Conservation (phyloP, 2,888 invertebrate genomes). For the Isotomurus palustris region DNA sequence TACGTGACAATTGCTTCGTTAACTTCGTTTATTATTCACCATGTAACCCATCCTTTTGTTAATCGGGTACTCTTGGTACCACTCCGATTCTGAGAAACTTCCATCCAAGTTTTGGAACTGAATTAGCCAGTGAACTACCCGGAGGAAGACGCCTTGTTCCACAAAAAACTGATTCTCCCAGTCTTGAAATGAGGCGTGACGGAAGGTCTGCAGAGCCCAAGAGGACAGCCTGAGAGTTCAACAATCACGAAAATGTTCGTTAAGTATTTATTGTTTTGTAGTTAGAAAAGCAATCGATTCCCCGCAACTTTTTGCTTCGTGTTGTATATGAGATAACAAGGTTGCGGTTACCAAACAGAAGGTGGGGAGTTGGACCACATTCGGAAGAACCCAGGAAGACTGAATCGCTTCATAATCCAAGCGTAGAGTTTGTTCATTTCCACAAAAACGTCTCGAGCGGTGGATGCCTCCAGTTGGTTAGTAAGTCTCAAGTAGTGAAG, state of each 20-base stretch:
- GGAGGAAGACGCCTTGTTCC: conserved; percentile 51
- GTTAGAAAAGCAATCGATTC: too few species aligned
- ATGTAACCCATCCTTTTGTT: conserved; percentile 45
- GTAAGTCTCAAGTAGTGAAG: conserved; percentile 56
- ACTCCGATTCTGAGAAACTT: conserved; percentile 46
- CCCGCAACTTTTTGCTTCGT: too few species aligned
- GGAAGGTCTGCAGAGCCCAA: conserved; percentile 53
- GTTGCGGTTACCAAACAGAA: conserved; percentile 53
- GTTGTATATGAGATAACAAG: too few species aligned
- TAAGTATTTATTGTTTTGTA: too few species aligned
- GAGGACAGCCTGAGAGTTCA: conserved; percentile 53
- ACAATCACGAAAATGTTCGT: too few species aligned
- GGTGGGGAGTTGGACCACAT: conserved; percentile 50
- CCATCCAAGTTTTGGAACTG: conserved; percentile 49
- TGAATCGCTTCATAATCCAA: conserved; percentile 49
- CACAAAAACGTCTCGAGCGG: conserved; percentile 50
- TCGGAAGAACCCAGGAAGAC: conserved; percentile 49
- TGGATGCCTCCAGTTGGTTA: conserved; percentile 52
- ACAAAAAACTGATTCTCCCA: conserved; percentile 57
- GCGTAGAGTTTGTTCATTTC: conserved; percentile 49
- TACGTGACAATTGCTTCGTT: too few species aligned
- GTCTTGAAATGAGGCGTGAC: conserved; percentile 54
- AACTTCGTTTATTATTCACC: conserved; percentile 40
- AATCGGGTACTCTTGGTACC: conserved; percentile 39
- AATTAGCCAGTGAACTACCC: conserved; percentile 49